A percentile compares a stretch with the other conserved stretches of the same genome.
These are phyloP conservation scores for Epinephelus lanceolatus DNA, from an alignment of 2,113 vertebrate species.

Conservation along the genomic window DNA sequence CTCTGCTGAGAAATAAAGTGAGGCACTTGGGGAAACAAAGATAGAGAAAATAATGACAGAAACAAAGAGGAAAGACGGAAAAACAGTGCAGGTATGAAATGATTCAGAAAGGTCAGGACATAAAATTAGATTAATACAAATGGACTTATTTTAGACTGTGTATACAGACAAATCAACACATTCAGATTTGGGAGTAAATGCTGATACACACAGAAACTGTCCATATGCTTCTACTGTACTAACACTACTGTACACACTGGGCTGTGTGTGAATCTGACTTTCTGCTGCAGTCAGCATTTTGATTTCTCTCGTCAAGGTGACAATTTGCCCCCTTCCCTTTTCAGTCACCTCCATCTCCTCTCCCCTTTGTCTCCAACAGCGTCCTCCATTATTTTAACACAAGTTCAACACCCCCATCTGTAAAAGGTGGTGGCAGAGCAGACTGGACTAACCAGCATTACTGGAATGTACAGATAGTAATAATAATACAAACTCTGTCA, in stretches of 20 bases:
- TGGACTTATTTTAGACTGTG: not conserved
- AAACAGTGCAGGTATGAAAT: not conserved
- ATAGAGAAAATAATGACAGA: not conserved
- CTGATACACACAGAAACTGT: not conserved
- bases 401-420: not conserved
- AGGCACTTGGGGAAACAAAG: constrained; percentile 4
- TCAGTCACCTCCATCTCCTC: constrained; percentile 3
- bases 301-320: constrained; percentile 36
- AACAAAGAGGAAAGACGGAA: not conserved
- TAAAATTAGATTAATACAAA: not conserved
- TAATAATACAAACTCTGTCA: not conserved
- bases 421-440: not conserved
- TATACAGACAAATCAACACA: not conserved
- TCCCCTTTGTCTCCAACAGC: constrained; percentile 16
- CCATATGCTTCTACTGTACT: not conserved
- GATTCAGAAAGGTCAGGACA: constrained; percentile 1
- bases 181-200: not conserved
- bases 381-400: not conserved
- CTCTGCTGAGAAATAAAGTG: constrained; percentile 46
- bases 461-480: not conserved
- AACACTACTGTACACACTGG: not conserved
- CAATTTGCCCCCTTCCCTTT: constrained; percentile 30
- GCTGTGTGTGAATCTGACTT: not conserved
- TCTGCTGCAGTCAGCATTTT: constrained; percentile 49
- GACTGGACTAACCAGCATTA: not conserved